Percentiles rank a stretch among this genome's conserved stretches.
These are phyloP conservation scores for Cyaniris semiargus DNA, from an alignment of 2,888 invertebrate genomes.

Conservation along the genomic window DNA sequence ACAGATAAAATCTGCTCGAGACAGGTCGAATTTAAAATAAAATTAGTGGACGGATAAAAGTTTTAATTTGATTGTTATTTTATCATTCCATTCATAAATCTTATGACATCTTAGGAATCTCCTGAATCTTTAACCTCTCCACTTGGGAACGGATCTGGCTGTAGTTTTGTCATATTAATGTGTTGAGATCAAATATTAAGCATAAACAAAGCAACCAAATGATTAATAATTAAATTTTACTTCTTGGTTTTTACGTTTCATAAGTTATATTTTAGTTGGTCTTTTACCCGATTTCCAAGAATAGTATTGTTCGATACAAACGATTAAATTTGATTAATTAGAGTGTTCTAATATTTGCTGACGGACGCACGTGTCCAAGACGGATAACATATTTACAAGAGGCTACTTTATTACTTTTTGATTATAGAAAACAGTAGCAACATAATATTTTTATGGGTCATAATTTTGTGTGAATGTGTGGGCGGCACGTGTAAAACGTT, in stretches of 20 bases:
- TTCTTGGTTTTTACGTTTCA: no score
- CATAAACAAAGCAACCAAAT: no score
- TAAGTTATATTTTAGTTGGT: background rate
- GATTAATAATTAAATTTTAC: no score
- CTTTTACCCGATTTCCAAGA: no score
- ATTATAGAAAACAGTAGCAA: conserved; percentile 1
- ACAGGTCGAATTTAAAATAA: conserved; percentile 71
- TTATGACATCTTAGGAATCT: background rate
- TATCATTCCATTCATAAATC: background rate
- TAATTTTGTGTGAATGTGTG: conserved; percentile 1
- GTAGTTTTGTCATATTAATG: background rate
- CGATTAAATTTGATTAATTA: background rate
- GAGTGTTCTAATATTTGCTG: background rate
- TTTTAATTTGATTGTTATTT: conserved; percentile 48
- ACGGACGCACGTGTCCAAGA: background rate
- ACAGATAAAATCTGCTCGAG: conserved; percentile 70
- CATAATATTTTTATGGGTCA: conserved; percentile 3
- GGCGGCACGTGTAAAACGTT: background rate
- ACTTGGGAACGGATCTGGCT: background rate
- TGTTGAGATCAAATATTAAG: background rate
- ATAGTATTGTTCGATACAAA: no score
- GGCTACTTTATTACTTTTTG: background rate
- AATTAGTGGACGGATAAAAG: conserved; percentile 71
- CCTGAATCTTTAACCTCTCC: background rate
- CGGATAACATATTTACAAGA: background rate